Conservation (phyloP, 2,888 invertebrate genomes). For the Ennomos quercinarius region DNA sequence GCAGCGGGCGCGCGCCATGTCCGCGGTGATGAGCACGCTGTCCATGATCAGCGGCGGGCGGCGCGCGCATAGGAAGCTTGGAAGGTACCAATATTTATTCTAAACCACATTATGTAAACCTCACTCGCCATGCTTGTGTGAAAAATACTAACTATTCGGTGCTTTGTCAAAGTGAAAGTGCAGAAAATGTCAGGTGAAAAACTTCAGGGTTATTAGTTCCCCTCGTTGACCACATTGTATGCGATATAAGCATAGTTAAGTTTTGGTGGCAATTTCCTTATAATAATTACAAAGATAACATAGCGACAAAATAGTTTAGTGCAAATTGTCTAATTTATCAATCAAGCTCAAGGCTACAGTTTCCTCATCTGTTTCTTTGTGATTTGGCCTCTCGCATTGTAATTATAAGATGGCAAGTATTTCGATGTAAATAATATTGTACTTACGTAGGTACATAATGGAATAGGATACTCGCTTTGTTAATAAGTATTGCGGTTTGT, state of each 20-base stretch:
- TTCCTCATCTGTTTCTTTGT: slow-evolving; percentile 12
- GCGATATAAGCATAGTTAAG: too few relatives aligned
- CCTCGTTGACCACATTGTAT: too few relatives aligned
- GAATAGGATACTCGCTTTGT: slow-evolving; percentile 24
- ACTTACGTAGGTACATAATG: neutral
- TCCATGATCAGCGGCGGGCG: slow-evolving; percentile 82
- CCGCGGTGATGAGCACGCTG: slow-evolving; percentile 82
- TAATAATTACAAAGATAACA: slow-evolving; percentile 7
- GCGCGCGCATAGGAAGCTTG: slow-evolving; percentile 76
- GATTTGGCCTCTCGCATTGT: slow-evolving; percentile 8
- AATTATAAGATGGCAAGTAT: slow-evolving; percentile 7
- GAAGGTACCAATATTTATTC: slow-evolving; percentile 55
- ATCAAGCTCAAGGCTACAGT: slow-evolving; percentile 4
- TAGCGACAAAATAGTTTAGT: neutral
- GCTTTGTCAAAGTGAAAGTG: too few relatives aligned
- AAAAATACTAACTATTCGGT: too few relatives aligned
- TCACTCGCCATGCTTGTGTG: too few relatives aligned
- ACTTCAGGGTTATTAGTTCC: too few relatives aligned
- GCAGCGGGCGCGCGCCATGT: slow-evolving; percentile 59
- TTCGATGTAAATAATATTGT: slow-evolving; percentile 8
- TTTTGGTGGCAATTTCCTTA: slow-evolving; percentile 3
- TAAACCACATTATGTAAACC: too few relatives aligned
- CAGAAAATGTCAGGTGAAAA: too few relatives aligned
- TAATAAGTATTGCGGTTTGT: slow-evolving; percentile 23
- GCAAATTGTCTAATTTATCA: slow-evolving; percentile 6